Evolutionary conservation across 2,113 vertebrate species (phyloP).

Genomic region (Merops nubicus): DNA sequence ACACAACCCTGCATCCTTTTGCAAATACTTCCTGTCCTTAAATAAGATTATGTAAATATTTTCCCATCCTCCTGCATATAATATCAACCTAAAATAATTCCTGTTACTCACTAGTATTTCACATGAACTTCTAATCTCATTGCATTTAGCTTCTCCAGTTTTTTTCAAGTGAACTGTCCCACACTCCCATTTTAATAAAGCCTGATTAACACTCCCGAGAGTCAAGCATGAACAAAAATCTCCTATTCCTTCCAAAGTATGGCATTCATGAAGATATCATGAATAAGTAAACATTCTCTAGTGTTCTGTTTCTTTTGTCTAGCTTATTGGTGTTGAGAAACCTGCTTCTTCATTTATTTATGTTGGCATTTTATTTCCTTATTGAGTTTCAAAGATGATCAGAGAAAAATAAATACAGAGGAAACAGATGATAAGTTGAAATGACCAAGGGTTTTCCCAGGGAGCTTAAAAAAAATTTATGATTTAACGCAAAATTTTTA

Average conservation of each 20-base stretch:
- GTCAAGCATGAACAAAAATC: constrained; percentile 31
- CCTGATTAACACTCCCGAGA: not conserved
- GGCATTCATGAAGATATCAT: constrained; percentile 66
- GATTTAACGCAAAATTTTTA: not conserved
- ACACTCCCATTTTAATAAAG: constrained; percentile 11
- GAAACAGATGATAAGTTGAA: constrained; percentile 30
- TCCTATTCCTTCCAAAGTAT: constrained; percentile 27
- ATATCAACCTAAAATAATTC: not conserved
- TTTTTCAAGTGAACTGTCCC: not conserved
- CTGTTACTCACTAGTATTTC: not conserved
- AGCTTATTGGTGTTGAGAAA: constrained; percentile 66
- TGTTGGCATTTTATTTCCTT: constrained; percentile 75
- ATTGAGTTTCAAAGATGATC: constrained; percentile 75
- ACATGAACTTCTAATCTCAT: not conserved
- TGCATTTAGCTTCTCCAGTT: not conserved
- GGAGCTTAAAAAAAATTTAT: not conserved
- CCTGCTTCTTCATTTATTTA: constrained; percentile 81
- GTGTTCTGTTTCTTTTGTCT: constrained; percentile 79
- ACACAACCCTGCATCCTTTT: not conserved
- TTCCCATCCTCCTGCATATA: not conserved
- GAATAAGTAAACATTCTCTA: constrained; percentile 76
- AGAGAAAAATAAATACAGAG: constrained; percentile 47
- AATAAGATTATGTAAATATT: not conserved
- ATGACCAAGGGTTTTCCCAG: not conserved
- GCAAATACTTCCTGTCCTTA: not conserved